Conservation (phyloP, 1,140 invertebrate genomes). For the Drosophila tsacasi region DNA sequence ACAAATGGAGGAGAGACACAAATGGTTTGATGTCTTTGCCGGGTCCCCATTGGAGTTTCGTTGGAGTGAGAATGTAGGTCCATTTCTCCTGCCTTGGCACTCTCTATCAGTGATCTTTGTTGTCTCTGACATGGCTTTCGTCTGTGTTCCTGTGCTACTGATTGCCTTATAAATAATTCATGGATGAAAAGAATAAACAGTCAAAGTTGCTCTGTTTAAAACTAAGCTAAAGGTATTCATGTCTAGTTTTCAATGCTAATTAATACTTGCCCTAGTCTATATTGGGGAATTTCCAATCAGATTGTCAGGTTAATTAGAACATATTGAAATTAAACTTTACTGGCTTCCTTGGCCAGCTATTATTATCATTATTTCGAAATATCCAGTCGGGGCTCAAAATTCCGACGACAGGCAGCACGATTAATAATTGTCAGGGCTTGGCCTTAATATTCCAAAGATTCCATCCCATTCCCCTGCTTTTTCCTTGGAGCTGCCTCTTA, state of each 20-base stretch:
- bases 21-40: constrained; percentile 18
- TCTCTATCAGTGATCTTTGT: constrained; percentile 11
- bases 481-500: constrained; percentile 2
- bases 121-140: constrained; percentile 1
- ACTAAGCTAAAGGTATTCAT: too few species aligned
- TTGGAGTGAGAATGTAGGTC: background rate
- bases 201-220: background rate
- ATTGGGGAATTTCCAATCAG: background rate
- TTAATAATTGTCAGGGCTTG: constrained; percentile 71
- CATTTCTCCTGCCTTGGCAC: background rate
- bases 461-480: background rate
- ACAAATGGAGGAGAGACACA: constrained; percentile 32
- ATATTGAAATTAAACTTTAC: background rate
- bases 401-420: constrained; percentile 61
- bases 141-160: background rate
- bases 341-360: background rate
- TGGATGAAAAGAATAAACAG: background rate
- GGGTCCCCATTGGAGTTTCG: constrained; percentile 16
- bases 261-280: background rate
- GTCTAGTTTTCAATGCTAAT: background rate
- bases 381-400: constrained; percentile 26
- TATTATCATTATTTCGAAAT: constrained; percentile 34
- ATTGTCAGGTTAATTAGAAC: background rate
- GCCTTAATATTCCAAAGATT: constrained; percentile 22
- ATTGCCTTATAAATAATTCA: constrained; percentile 7